A percentile compares a stretch with the other conserved stretches of the same genome.
phyloP scores from a whole-genome alignment of 35 echinoderm and acorn worm species.

The Anneissia japonica region DNA sequence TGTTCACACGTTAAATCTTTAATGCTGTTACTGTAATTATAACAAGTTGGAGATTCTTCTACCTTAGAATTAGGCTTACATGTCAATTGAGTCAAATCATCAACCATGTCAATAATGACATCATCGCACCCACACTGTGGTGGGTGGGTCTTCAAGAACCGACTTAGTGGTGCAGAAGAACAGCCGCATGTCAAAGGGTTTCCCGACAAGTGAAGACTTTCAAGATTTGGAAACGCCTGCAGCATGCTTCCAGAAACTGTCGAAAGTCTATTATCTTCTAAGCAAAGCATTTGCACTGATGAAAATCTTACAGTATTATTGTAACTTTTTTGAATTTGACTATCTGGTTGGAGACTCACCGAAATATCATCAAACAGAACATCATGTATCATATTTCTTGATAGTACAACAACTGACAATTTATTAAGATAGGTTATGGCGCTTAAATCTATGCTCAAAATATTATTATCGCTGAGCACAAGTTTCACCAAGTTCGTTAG shows the following conservation, averaged over 20 bases:
- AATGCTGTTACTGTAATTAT: background rate
- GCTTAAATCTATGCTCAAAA: background rate
- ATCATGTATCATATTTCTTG: background rate
- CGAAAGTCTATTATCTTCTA: background rate
- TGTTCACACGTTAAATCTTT: background rate
- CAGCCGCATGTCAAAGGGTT: background rate
- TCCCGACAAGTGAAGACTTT: background rate
- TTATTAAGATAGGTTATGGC: background rate
- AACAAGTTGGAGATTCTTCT: background rate
- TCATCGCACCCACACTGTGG: background rate
- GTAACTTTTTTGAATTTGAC: background rate
- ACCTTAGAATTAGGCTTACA: background rate
- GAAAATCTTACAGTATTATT: background rate
- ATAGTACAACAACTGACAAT: background rate
- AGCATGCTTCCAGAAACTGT: background rate
- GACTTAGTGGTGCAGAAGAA: background rate
- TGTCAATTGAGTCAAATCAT: background rate
- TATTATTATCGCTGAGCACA: background rate
- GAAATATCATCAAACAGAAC: background rate
- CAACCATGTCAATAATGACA: background rate
- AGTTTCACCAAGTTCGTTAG: background rate
- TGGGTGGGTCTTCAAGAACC: background rate
- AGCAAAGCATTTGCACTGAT: background rate
- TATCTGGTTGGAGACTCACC: background rate
- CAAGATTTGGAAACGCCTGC: background rate